These are phyloP conservation scores for Nephotettix cincticeps DNA, from an alignment of 1,140 invertebrate genomes.

Conservation along the genomic window DNA sequence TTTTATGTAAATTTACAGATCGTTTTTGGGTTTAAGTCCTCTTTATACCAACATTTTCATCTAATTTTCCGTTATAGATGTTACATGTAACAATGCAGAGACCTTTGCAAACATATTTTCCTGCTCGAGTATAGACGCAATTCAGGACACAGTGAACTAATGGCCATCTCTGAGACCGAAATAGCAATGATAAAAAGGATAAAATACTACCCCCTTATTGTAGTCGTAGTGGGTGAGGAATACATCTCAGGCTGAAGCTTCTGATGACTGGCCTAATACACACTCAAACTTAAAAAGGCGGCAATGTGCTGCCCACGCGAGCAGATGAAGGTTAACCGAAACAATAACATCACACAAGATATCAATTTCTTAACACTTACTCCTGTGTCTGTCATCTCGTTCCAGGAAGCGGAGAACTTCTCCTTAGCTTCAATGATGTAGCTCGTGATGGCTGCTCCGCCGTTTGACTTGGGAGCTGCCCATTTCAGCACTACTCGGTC, in stretches of 20 bases:
- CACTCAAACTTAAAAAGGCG: no score
- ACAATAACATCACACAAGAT: background rate
- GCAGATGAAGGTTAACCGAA: background rate
- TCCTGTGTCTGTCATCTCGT: slow-evolving; percentile 78
- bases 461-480: slow-evolving; percentile 84
- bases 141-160: no score
- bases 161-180: no score
- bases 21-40: no score
- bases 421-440: slow-evolving; percentile 98
- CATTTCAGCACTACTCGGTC: slow-evolving; percentile 92
- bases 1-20: no score
- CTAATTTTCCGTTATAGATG: no score
- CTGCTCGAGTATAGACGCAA: no score
- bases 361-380: slow-evolving; percentile 52
- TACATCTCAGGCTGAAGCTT: background rate
- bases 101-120: no score
- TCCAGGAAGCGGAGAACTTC: slow-evolving; percentile 84
- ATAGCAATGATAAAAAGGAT: no score
- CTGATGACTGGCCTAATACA: background rate
- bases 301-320: background rate
- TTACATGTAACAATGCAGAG: no score
- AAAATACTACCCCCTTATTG: background rate
- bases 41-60: no score
- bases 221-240: no score
- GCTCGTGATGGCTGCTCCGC: slow-evolving; percentile 92